Evolutionary conservation across 1,140 invertebrate species (phyloP), one percentile per base, ranked within the genome.

Genomic region (Drosophila tristis): DNA sequence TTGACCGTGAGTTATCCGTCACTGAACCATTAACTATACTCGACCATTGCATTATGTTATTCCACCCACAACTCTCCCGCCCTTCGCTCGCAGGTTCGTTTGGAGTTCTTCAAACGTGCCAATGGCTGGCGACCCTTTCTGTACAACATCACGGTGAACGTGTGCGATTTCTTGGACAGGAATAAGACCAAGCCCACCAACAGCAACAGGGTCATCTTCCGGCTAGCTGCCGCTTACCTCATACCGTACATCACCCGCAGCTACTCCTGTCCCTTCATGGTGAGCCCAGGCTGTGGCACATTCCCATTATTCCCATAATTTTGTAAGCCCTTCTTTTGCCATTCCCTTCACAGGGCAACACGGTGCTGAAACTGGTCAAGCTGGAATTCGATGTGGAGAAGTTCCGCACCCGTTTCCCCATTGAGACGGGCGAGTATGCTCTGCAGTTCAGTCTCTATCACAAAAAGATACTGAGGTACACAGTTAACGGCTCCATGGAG

Each of bases 61-160:
- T 39, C 3, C 11, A 39, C 35, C 35, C 35, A 11, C 2, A 13
- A 39, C 35, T 5, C 35, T 13, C 11, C 13, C 1, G 0, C 1
- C 20, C 20, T 20, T 20, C 20, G 1, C 11, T 13, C 4, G 35
- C 20, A 70, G 66, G 13, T 70, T 39, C 66, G 61, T 5, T 13
- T 63, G 16, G 31, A 70, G 16, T 2, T 70, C 2, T 43, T 64
- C 0, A 64, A 65, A 35, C 51, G 60, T 9, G 50, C 45, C 8
- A 70, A 55, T 65, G 60, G 51, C 26, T 64, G 61, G 61, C 43
- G 50, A 13, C 53, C 44, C 4, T 64, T 64, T 64, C 44, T 64
- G 0, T 64, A 64, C 13, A 31, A 64, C 20, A 39, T 56, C 13
- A 55, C 51, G 23, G 6, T 56, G 2, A 50, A 66, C 8, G n/a